phyloP scores from a whole-genome alignment of 2,113 vertebrate genomes.

The Jaculus jaculus region DNA sequence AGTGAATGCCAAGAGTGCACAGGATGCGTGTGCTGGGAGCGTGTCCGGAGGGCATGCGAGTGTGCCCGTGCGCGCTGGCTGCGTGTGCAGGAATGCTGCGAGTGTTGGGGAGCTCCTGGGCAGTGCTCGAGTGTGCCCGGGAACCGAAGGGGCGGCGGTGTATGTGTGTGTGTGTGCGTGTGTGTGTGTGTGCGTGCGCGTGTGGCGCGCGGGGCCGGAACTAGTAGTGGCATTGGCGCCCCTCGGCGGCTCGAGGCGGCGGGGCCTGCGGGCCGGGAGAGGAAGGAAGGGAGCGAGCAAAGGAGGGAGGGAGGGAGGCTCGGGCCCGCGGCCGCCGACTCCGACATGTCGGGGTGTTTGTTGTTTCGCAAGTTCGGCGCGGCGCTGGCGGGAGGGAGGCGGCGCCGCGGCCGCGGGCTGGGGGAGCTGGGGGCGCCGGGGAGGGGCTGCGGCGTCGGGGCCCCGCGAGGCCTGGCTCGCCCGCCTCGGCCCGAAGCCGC shows the following conservation, averaged over 20 bases:
- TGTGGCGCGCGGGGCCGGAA: constrained; percentile 47
- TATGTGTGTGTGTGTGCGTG: background rate
- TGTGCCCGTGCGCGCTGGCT: constrained; percentile 52
- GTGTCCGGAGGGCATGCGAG: constrained; percentile 60
- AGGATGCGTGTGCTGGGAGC: constrained; percentile 64
- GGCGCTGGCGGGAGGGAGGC: constrained; percentile 53
- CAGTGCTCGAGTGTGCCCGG: constrained; percentile 47
- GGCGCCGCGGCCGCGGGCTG: constrained; percentile 53
- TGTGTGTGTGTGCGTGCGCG: background rate
- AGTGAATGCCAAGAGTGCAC: constrained; percentile 52
- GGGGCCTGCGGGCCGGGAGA: background rate
- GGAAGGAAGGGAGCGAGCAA: background rate
- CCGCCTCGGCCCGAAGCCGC: background rate
- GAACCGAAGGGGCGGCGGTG: constrained; percentile 46
- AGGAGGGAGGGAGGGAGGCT: background rate
- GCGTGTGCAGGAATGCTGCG: constrained; percentile 69
- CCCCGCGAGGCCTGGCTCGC: constrained; percentile 26
- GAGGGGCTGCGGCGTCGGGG: constrained; percentile 27
- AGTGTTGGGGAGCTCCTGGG: constrained; percentile 58
- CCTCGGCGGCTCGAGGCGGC: background rate
- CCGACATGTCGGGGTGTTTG: constrained; percentile 72
- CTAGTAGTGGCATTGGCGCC: constrained; percentile 68
- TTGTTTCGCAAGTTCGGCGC: constrained; percentile 78
- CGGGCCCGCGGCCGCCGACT: constrained; percentile 56
- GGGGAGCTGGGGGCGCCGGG: background rate